These are phyloP conservation scores for Oscheius sp. DNA, from an alignment of 2,888 invertebrate genomes.

Conservation along the genomic window DNA sequence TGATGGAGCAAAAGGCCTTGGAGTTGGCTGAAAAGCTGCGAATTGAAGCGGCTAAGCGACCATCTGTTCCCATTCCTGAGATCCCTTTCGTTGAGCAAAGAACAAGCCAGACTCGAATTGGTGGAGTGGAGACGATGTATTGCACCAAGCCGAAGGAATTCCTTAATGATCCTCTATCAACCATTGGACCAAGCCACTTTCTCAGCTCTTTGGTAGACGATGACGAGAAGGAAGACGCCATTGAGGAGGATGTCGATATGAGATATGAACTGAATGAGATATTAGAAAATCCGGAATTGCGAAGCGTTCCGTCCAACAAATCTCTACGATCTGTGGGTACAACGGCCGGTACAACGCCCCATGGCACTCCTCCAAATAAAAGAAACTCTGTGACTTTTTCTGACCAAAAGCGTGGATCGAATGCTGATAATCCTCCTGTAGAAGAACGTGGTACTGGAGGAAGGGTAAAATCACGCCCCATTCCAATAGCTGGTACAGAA, in stretches of 20 bases:
- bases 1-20: not conserved
- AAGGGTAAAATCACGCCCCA: not conserved
- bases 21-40: not conserved
- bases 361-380: conserved; percentile 12
- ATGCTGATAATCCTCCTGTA: not conserved
- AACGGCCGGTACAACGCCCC: conserved; percentile 13
- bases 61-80: too few species aligned
- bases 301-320: not conserved
- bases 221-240: not conserved
- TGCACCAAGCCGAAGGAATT: too few species aligned
- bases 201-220: not conserved
- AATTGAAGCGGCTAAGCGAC: not conserved
- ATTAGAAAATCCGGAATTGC: too few species aligned
- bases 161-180: too few species aligned
- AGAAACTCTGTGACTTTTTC: not conserved
- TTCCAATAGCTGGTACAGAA: conserved; percentile 6
- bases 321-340: not conserved
- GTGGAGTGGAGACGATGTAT: too few species aligned
- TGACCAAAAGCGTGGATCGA: not conserved
- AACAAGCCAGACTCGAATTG: not conserved
- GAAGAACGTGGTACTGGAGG: not conserved
- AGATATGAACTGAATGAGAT: too few species aligned
- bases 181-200: not conserved
- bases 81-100: not conserved
- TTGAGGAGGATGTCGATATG: not conserved